Evolutionary conservation across 1,140 invertebrate genomes (phyloP), one percentile per base, ranked within the genome.

Genomic region (Alviniconcha marisindica): DNA sequence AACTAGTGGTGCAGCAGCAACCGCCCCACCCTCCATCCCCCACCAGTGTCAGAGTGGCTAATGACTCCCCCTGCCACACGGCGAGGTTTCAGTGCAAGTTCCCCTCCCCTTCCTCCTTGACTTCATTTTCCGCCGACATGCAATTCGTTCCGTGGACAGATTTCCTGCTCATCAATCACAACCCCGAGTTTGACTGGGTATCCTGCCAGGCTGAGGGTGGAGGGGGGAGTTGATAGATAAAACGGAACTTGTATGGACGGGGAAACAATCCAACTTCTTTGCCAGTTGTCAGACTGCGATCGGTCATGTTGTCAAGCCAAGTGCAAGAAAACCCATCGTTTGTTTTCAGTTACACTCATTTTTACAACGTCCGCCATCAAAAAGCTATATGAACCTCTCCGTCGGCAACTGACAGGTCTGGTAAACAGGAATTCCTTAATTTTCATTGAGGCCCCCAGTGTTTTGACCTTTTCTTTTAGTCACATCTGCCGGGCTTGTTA

Each of bases 141-240:
- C 69, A 71, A 71, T 71, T 71, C 36, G 69, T 71, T 71, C 69
- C 69, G 69, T 71, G 69, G 69, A 71, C 69, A 71, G 69, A 38
- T 71, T 71, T 31, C 69, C 15, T 71, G 69, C 36, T 40, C 36
- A 71, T 71, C 69, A 31, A 71, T 71, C 69, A 71, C 10, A 36
- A 15, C 69, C 36, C 14, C 2, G 69, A 18, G 69, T 14, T 21
- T 1, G 36, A 40, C 31, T 66, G 5, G 63, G 63, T 36, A 4
- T 24, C 56, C 24, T 60, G n/a, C 4, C 33, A 24, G 69, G 69
- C 33, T 7, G 69, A 33, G 28, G 33, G 33, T 21, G 36, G 15
- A 38, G 36, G 69, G 24, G 36, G 36, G 24, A 24, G 38, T 24
- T 71, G 38, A 71, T 71, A 71, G 69, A 71, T 71, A 71, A 71